phyloP scores from a whole-genome alignment of 1,140 invertebrate genomes.

The Chironomus tepperi region DNA sequence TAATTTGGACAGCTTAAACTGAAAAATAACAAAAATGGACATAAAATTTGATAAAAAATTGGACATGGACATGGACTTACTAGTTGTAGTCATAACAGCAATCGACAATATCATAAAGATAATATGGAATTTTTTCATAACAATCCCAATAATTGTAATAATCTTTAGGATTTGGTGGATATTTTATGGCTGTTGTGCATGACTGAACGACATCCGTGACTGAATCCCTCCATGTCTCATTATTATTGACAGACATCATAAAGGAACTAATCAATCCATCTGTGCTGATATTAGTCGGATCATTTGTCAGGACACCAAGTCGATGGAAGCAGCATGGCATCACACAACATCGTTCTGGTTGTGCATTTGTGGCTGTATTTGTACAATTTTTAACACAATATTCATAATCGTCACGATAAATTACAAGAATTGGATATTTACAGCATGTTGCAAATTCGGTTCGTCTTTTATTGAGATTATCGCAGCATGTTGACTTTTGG shows the following conservation, averaged over 20 bases:
- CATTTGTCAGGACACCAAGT: background rate
- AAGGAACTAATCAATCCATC: background rate
- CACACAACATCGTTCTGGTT: background rate
- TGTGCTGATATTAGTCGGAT: background rate
- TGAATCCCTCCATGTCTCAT: background rate
- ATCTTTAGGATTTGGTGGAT: slow-evolving; percentile 1
- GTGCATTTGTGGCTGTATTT: background rate
- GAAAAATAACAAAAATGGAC: background rate
- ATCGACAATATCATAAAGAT: background rate
- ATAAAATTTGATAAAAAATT: background rate
- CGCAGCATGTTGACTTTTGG: background rate
- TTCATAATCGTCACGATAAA: background rate
- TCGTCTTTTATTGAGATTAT: background rate
- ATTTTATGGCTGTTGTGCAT: background rate
- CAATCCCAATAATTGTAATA: background rate
- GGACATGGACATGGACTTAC: background rate
- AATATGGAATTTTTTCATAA: background rate
- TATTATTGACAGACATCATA: background rate
- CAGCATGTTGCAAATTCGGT: background rate
- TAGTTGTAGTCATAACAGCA: background rate
- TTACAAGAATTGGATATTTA: background rate
- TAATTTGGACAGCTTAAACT: background rate
- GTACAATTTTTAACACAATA: background rate
- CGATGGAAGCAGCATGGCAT: background rate
- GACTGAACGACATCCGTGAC: background rate